Evolutionary conservation across 2,888 invertebrate species (phyloP).

Genomic region (Plebejus melissa): DNA sequence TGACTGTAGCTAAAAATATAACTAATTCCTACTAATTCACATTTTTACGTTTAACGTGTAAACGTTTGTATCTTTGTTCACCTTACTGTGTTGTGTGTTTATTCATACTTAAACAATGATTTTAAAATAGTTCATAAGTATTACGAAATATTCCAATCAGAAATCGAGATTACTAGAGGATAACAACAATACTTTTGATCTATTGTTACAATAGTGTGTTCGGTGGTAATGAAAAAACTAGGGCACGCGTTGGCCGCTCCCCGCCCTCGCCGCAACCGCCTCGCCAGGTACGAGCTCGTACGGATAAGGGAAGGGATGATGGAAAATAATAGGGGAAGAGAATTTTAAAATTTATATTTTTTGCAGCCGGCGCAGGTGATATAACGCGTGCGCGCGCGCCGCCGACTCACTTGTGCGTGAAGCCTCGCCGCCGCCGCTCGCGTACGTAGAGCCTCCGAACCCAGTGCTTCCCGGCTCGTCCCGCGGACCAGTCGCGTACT

Average conservation of each 20-base stretch:
- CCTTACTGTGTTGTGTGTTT: not conserved
- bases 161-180: not conserved
- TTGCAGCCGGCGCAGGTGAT: conserved; percentile 80
- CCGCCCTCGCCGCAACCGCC: conserved; percentile 52
- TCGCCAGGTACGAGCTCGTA: conserved; percentile 75
- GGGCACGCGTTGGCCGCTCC: conserved; percentile 66
- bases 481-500: conserved; percentile 60
- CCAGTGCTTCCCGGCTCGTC: conserved; percentile 60
- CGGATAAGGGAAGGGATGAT: conserved; percentile 77
- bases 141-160: not conserved
- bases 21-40: no score
- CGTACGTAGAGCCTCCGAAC: conserved; percentile 45
- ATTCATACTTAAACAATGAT: no score
- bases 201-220: conserved; percentile 31
- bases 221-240: conserved; percentile 68
- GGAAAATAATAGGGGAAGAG: conserved; percentile 79
- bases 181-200: not conserved
- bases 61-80: no score
- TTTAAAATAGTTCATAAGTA: no score
- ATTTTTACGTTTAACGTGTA: no score
- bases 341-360: conserved; percentile 78
- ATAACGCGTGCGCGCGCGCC: conserved; percentile 75
- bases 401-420: conserved; percentile 74
- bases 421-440: conserved; percentile 65
- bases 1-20: no score